Conservation (phyloP, 2,797 vertebrate genomes). For the Otolemur crassicaudatus region DNA sequence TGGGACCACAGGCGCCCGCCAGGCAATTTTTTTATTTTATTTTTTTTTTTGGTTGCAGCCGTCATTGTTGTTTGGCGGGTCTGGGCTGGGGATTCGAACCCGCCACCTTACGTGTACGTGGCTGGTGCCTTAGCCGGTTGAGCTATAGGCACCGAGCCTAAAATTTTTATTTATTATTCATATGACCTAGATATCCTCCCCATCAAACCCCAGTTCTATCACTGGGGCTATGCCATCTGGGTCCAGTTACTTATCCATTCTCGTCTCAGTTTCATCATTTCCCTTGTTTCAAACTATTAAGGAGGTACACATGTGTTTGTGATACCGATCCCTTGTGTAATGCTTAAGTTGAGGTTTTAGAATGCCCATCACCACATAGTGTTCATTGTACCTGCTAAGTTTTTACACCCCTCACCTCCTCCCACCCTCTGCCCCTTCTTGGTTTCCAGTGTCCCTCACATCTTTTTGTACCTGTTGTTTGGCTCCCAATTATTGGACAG, state of each 20-base stretch:
- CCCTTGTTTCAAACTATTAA: neutral
- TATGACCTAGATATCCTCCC: neutral
- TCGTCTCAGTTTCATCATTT: neutral
- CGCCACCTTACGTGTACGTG: no score
- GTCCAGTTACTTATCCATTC: neutral
- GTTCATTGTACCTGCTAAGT: neutral
- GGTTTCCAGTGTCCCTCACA: no score
- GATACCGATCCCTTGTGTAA: neutral
- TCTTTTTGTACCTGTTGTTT: no score
- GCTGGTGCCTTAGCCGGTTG: no score
- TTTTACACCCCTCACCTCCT: neutral
- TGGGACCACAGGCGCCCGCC: no score
- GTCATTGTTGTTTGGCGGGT: no score
- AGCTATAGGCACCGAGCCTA: no score
- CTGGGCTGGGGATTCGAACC: no score
- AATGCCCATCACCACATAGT: neutral
- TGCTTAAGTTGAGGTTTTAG: neutral
- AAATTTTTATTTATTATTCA: neutral
- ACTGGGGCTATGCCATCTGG: neutral
- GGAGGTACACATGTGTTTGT: neutral
- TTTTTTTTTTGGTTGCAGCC: no score
- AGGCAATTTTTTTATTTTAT: no score
- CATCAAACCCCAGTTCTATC: neutral
- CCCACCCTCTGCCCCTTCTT: neutral
- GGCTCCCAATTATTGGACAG: no score